A percentile compares a stretch with the other conserved stretches of the same genome.
These are phyloP conservation scores for Pogoniulus pusillus DNA, from an alignment of 2,797 vertebrate genomes.

Conservation along the genomic window DNA sequence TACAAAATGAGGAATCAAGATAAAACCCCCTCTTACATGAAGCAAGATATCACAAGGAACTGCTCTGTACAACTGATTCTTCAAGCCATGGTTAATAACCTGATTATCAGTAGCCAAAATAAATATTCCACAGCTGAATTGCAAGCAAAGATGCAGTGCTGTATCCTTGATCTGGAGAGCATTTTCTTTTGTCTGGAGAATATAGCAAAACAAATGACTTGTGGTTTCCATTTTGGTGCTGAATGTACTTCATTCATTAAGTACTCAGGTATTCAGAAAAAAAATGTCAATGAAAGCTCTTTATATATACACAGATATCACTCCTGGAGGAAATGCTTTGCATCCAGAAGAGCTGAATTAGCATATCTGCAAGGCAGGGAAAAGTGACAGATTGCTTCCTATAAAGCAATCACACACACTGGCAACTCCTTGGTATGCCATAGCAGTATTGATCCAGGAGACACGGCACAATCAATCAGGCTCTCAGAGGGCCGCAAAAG, in stretches of 20 bases:
- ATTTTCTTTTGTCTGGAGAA: not conserved
- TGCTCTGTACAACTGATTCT: not conserved
- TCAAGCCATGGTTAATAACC: not conserved
- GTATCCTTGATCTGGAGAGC: not conserved
- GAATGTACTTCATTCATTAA: not conserved
- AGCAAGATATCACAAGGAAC: not conserved
- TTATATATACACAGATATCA: not conserved
- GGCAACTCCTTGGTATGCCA: not conserved
- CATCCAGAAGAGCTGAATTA: constrained; percentile 29
- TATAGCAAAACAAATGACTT: not conserved
- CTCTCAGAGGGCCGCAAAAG: not conserved
- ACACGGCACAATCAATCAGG: constrained; percentile 37
- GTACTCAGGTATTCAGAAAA: not conserved
- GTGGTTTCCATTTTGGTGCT: not conserved
- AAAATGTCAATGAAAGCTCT: not conserved
- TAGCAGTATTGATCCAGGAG: constrained; percentile 26
- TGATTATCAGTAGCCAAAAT: not conserved
- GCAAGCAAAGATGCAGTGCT: not conserved
- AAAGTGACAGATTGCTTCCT: constrained; percentile 20
- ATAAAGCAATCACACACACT: not conserved
- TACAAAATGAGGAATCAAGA: not conserved
- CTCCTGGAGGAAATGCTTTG: not conserved
- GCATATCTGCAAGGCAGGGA: not conserved
- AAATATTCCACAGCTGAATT: not conserved
- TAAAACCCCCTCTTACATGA: fast-evolving